These are phyloP conservation scores for Odontamblyopus rebecca DNA, from an alignment of 2,797 vertebrate genomes.

Conservation along the genomic window DNA sequence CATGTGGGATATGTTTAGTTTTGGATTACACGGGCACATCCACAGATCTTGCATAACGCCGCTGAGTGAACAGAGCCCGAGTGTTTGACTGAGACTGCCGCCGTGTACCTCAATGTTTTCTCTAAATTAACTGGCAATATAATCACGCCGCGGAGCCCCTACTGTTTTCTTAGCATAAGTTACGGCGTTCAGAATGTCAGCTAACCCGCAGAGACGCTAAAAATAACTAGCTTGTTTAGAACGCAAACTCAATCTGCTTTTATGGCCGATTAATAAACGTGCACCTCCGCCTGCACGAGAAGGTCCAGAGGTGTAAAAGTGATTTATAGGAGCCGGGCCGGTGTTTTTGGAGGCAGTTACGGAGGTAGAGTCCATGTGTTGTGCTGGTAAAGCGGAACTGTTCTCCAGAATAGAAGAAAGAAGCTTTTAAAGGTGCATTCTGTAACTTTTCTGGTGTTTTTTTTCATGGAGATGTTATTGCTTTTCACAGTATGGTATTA, in stretches of 20 bases:
- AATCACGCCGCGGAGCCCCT: constrained; percentile 34
- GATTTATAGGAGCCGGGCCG: constrained; percentile 58
- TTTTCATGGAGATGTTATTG: too few relatives aligned
- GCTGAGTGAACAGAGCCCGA: constrained; percentile 42
- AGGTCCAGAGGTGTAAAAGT: constrained; percentile 44
- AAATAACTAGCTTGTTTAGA: constrained; percentile 40
- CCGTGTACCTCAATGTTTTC: constrained; percentile 29
- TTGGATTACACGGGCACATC: constrained; percentile 4
- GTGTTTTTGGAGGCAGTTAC: constrained; percentile 65
- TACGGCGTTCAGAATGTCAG: constrained; percentile 26
- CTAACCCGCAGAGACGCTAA: constrained; percentile 34
- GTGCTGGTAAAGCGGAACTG: constrained; percentile 9
- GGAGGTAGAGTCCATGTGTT: constrained; percentile 66
- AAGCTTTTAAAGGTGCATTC: too few relatives aligned
- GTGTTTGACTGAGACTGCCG: constrained; percentile 26
- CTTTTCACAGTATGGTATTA: too few relatives aligned
- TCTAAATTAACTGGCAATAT: constrained; percentile 42
- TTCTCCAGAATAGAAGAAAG: too few relatives aligned
- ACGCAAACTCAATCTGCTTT: constrained; percentile 32
- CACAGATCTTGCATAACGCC: constrained; percentile 18
- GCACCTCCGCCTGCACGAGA: constrained; percentile 12
- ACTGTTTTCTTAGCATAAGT: constrained; percentile 47
- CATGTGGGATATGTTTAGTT: background rate
- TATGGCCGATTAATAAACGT: constrained; percentile 41
- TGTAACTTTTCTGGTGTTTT: too few relatives aligned